phyloP scores from a whole-genome alignment of 2,113 vertebrate species.

The Argyrosomus japonicus region DNA sequence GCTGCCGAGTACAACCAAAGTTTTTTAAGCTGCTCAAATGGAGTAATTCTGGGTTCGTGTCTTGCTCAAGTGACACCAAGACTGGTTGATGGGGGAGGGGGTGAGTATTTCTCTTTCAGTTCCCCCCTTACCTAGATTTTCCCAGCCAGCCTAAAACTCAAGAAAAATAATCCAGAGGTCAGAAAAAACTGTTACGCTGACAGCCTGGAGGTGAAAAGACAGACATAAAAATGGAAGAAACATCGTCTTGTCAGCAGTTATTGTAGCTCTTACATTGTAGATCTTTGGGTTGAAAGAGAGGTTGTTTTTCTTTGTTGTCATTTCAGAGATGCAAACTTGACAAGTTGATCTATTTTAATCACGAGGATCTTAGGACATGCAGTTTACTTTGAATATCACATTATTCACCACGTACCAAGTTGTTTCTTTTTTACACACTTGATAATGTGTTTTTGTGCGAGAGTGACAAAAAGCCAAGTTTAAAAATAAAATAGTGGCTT shows the following conservation, averaged over 20 bases:
- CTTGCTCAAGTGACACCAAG: conserved; percentile 51
- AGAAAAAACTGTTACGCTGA: conserved; percentile 23
- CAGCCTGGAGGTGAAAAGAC: conserved; percentile 61
- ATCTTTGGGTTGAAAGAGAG: conserved; percentile 15
- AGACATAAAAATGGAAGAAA: conserved; percentile 29
- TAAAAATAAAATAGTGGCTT: conserved; percentile 58
- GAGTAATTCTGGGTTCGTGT: conserved; percentile 42
- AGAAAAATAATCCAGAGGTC: conserved; percentile 61
- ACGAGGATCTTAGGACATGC: conserved; percentile 13
- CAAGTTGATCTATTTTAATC: conserved; percentile 57
- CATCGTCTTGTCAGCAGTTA: conserved; percentile 29
- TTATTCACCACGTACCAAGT: conserved; percentile 8
- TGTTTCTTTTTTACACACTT: not conserved
- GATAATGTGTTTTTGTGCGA: conserved; percentile 32
- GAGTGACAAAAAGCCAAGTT: conserved; percentile 47
- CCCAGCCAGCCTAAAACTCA: conserved; percentile 25
- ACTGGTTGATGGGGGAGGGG: conserved; percentile 7
- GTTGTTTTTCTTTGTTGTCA: conserved; percentile 44
- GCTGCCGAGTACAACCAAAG: conserved; percentile 37
- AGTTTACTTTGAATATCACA: conserved; percentile 36
- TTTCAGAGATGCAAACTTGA: conserved; percentile 15
- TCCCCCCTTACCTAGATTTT: not conserved
- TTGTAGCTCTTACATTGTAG: not conserved
- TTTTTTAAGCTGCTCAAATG: conserved; percentile 48
- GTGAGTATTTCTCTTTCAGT: not conserved